Base-by-base conservation (phyloP, 35 echinoderm and acorn worm species). In the Apostichopus californicus region DNA sequence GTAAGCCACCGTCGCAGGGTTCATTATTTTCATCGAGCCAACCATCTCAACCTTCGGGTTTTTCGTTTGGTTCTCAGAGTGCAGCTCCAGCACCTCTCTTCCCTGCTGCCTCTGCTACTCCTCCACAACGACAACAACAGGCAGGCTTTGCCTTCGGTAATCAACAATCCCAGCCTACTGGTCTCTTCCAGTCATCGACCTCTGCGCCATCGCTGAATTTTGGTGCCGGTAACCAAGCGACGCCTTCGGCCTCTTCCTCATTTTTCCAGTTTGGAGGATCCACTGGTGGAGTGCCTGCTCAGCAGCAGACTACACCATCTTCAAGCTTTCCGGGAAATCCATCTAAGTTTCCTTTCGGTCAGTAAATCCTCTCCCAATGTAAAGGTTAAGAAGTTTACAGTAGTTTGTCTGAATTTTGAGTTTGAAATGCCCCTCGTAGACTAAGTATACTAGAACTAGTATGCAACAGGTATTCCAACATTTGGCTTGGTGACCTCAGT, bases 131-230 rank as follows among this genome's bases (percentile, higher is more conserved):
- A 10, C 71, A 75, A 18, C 81, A 57, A 53, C 86, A 89, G 86
- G 26, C 64, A 54, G 86, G 86, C 10, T 73, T 73, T 23, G 26
- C 86, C 6, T 89, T 89, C 17, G 63, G 86, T 34, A 53, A 21
- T 53, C 86, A 89, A 64, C 13, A 55, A 34, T 20, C 17, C 9
- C 81, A 85, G 57, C n/a, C 81, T 1, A 21, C 13, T 22, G 57
- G 55, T 23, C 55, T 85, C 5, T 89, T 89, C 52, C 57, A 64
- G 8, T 57, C 83, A 15, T 89, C 86, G 12, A 28, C 86, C 61
- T 89, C 86, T 65, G 34, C 86, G 10, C 86, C 86, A 21, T 58
- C 86, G 8, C 64, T 89, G 23, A 89, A 53, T 64, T 89, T 89
- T 89, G 86, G 86, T n/a, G 77, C 9, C 77, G 80, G 9, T 55